Percentiles rank a stretch among this genome's conserved stretches.
phyloP scores from a whole-genome alignment of 2,113 vertebrate species.

The Isichthys henryi region DNA sequence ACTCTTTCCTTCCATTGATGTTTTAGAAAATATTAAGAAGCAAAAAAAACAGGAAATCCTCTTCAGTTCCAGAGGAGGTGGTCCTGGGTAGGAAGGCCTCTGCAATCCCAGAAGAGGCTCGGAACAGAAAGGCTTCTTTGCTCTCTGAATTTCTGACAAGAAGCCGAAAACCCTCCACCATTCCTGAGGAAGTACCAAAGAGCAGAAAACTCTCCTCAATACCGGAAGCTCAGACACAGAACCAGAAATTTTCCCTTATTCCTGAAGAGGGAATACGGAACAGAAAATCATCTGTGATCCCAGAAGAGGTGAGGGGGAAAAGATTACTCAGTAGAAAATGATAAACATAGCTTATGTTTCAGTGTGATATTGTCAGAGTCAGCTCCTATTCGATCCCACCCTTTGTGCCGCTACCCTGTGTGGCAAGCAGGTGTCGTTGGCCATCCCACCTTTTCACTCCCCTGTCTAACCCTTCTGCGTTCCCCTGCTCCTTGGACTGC shows the following conservation, averaged over 20 bases:
- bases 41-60: constrained; percentile 40
- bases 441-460: too few species aligned
- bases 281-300: constrained; percentile 48
- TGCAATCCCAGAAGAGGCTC: constrained; percentile 38
- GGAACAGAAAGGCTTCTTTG: constrained; percentile 45
- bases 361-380: background rate
- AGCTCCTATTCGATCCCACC: too few species aligned
- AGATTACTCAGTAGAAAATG: background rate
- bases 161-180: constrained; percentile 20
- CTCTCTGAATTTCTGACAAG: constrained; percentile 50
- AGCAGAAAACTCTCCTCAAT: constrained; percentile 48
- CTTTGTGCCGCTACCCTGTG: too few species aligned
- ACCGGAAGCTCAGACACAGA: constrained; percentile 45
- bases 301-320: constrained; percentile 48
- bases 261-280: constrained; percentile 11
- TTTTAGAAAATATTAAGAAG: constrained; percentile 25
- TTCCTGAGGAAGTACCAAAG: constrained; percentile 13
- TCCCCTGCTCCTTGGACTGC: too few species aligned
- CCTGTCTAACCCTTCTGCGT: too few species aligned
- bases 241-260: constrained; percentile 46
- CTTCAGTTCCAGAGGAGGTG: constrained; percentile 34
- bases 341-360: background rate
- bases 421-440: too few species aligned
- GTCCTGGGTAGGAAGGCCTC: constrained; percentile 37
- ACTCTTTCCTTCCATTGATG: background rate